Conservation (phyloP, 2,797 vertebrate species). For the Alauda arvensis region DNA sequence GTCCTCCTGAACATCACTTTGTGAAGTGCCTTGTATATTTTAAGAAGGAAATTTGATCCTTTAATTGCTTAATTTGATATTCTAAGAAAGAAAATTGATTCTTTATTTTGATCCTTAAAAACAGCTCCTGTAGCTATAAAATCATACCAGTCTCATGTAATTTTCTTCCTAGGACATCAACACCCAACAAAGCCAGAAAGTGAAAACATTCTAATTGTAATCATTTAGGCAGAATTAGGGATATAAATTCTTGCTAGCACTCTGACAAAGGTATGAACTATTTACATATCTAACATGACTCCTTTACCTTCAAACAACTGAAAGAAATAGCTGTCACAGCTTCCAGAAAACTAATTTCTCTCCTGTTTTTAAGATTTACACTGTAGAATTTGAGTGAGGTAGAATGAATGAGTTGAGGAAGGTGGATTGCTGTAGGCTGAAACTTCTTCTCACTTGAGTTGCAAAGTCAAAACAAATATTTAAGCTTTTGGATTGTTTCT, state of each 20-base stretch:
- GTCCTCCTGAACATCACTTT: not conserved
- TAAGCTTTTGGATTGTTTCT: not conserved
- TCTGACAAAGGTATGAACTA: not conserved
- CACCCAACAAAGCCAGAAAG: not conserved
- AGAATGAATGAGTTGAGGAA: not conserved
- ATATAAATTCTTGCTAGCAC: not conserved
- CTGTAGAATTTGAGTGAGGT: not conserved
- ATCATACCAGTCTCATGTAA: not conserved
- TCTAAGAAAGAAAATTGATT: not conserved
- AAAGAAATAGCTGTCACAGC: not conserved
- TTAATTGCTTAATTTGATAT: not conserved
- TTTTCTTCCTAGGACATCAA: conserved; percentile 2
- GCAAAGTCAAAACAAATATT: not conserved
- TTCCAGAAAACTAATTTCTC: not conserved
- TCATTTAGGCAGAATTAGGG: not conserved
- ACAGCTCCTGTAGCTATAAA: not conserved
- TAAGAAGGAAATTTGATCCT: not conserved
- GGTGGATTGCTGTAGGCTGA: not conserved
- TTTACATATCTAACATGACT: not conserved
- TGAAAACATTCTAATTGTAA: not conserved
- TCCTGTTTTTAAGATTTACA: not conserved
- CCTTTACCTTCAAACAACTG: not conserved
- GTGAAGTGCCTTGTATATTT: not conserved
- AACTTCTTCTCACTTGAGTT: not conserved
- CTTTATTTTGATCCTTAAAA: not conserved